These are phyloP conservation scores for Nephrocerus scutellatus DNA, from an alignment of 2,888 invertebrate genomes.

Conservation along the genomic window DNA sequence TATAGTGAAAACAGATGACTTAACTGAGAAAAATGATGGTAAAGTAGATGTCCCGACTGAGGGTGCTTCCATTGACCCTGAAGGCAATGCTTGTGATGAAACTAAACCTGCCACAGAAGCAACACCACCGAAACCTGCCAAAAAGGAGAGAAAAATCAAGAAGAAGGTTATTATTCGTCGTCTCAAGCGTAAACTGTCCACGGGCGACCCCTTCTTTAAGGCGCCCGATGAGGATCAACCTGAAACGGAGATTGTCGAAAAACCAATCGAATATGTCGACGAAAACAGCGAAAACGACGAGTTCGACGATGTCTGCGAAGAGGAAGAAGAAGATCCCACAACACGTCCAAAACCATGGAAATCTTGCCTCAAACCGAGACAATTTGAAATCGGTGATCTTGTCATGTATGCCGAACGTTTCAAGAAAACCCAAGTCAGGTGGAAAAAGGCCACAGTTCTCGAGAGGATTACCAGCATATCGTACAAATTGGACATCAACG, in stretches of 20 bases:
- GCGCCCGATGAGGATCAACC: constrained; percentile 27
- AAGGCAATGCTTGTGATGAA: constrained; percentile 10
- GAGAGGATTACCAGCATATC: constrained; percentile 46
- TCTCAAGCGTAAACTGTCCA: constrained; percentile 41
- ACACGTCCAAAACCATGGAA: constrained; percentile 29
- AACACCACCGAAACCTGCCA: constrained; percentile 17
- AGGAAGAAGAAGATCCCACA: constrained; percentile 19
- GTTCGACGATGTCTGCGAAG: constrained; percentile 17
- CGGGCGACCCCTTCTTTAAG: constrained; percentile 36
- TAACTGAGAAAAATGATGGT: neutral
- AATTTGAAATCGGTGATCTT: constrained; percentile 40
- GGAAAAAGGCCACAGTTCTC: constrained; percentile 39
- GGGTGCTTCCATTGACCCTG: constrained; percentile 14
- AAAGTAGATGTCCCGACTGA: constrained; percentile 12
- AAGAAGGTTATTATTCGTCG: constrained; percentile 45
- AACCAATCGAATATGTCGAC: constrained; percentile 36
- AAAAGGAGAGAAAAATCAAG: constrained; percentile 38
- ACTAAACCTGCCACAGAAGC: neutral
- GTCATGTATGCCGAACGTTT: constrained; percentile 44
- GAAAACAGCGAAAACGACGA: constrained; percentile 29
- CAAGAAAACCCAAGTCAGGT: constrained; percentile 41
- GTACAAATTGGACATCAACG: constrained; percentile 42
- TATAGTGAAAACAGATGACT: neutral
- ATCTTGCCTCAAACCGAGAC: constrained; percentile 39
- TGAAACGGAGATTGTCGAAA: constrained; percentile 42